A percentile compares a stretch with the other conserved stretches of the same genome.
phyloP scores from a whole-genome alignment of 2,888 invertebrate genomes.

The Drosophila demipolita region DNA sequence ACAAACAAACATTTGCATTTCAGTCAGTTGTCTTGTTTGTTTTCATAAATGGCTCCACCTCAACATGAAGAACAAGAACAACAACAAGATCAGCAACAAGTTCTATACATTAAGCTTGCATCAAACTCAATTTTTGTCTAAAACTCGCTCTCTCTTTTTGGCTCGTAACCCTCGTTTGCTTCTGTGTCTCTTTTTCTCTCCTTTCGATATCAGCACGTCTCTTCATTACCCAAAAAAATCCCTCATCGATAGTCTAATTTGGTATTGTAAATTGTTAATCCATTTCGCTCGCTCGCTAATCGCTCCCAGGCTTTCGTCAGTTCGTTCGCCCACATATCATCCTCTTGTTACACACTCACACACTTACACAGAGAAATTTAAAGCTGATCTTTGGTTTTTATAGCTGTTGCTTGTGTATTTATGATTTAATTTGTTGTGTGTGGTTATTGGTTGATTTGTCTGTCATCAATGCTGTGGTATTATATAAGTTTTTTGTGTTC shows the following conservation, averaged over 20 bases:
- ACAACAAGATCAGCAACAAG: conserved; percentile 17
- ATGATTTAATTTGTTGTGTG: conserved; percentile 36
- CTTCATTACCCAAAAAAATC: conserved; percentile 38
- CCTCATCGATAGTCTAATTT: conserved; percentile 52
- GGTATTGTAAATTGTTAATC: conserved; percentile 67
- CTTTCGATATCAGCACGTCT: conserved; percentile 48
- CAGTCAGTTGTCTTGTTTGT: conserved; percentile 25
- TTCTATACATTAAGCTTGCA: conserved; percentile 36
- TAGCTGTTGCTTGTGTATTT: conserved; percentile 49
- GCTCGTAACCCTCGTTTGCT: conserved; percentile 34
- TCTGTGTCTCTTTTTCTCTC: conserved; percentile 15
- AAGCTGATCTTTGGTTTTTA: conserved; percentile 55
- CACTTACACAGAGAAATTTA: conserved; percentile 39
- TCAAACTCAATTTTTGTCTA: conserved; percentile 24
- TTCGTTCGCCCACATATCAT: conserved; percentile 25
- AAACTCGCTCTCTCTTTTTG: conserved; percentile 51
- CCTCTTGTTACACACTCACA: conserved; percentile 11
- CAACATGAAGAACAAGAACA: conserved; percentile 4
- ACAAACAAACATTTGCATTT: conserved; percentile 16
- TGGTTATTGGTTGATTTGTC: conserved; percentile 20
- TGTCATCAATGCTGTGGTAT: conserved; percentile 26
- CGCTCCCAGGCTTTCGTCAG: conserved; percentile 30
- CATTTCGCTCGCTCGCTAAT: conserved; percentile 23
- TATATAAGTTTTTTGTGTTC: conserved; percentile 17
- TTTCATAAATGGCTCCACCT: conserved; percentile 10